Base-by-base conservation (phyloP, 2,113 vertebrate species). In the Hiodon tergisus region DNA sequence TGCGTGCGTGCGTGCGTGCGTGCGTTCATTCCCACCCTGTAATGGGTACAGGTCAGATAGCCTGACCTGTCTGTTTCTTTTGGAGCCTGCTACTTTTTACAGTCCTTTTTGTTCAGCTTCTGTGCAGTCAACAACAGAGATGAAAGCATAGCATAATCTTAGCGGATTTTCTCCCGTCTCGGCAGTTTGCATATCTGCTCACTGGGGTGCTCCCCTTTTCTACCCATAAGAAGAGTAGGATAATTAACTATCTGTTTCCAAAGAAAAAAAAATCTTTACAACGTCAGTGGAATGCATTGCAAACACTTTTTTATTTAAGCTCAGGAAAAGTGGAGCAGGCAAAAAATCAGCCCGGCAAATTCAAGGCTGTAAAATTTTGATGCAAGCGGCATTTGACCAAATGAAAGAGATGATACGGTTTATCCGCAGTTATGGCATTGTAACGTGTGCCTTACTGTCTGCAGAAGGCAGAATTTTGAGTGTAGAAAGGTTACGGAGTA, bases 161-260 rank as follows among this genome's bases (percentile, higher is more conserved):
- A 48, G 9, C 31, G 73, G 73, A 65, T 50, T 16, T 61, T 53
- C 31, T 71, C 58, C 54, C 5, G 48, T n/a, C 61, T 48, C n/a
- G 61, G 7, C 72, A 8, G 14, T 74, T 66, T 74, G 62, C 72
- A 57, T 74, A 65, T 67, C 17, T 52, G n/a, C 51, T 9, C 62
- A 74, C 55, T 13, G 7, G 57, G 70, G 70, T 6, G 8, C 52
- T 11, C 51, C 51, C 13, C 62, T 51, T 11, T 6, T 10, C 63
- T 66, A 5, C 47, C 51, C 14, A 71, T 58, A 59, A 71, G 10
- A 71, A 71, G 69, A 14, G n/a, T 54, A 53, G 60, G 5, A 60
- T 66, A 6, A 74, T 74, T 74, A 71, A 57, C 17, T 74, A 17
- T 9, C 63, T 47, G 11, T 66, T 66, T 66, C 63, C 46, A 7